Evolutionary conservation across 1,140 invertebrate genomes (phyloP), one percentile per base, ranked within the genome.

Genomic region (Pachypsylla venusta): DNA sequence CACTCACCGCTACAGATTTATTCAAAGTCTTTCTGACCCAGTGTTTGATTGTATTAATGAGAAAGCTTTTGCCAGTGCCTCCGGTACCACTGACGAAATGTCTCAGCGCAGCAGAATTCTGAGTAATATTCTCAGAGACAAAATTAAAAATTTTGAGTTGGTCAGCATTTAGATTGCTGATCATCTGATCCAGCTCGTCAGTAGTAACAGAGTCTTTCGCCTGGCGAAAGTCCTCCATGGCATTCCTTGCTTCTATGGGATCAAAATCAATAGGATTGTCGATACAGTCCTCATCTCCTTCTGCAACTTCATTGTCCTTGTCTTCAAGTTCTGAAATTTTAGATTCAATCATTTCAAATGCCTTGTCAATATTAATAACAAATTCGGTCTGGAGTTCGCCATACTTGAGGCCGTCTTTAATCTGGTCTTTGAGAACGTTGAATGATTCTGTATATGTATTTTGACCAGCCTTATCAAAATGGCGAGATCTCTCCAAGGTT

Each of bases 61-160:
- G 7, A 53, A 56, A 62, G 62, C 62, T 64, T 62, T 67, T 66
- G 0, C 64, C 65, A 10, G 64, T 67, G 14, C 66, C 64, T 30
- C 61, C 64, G 59, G 48, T 54, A 2, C 59, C 54, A 56, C 24
- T 28, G 12, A 60, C 59, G 57, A 56, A 60, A 20, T 42, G 54
- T 53, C 59, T 13, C 54, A 60, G 22, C 16, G 27, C 3, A 13
- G 24, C 22, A 25, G n/a, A 12, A 22, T 39, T 16, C 14, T 57
- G 20, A 22, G 13, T 39, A 14, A 48, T 25, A 13, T 10, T 28
- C 64, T n/a, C n/a, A n/a, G n/a, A n/a, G n/a, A n/a, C n/a, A n/a
- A n/a, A n/a, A n/a, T n/a, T n/a, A n/a, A n/a, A n/a, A n/a, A n/a
- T n/a, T n/a, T n/a, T n/a, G n/a, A n/a, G n/a, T n/a, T n/a, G n/a